phyloP scores from a whole-genome alignment of 2,113 vertebrate genomes.

The cat (Felis catus) region DNA sequence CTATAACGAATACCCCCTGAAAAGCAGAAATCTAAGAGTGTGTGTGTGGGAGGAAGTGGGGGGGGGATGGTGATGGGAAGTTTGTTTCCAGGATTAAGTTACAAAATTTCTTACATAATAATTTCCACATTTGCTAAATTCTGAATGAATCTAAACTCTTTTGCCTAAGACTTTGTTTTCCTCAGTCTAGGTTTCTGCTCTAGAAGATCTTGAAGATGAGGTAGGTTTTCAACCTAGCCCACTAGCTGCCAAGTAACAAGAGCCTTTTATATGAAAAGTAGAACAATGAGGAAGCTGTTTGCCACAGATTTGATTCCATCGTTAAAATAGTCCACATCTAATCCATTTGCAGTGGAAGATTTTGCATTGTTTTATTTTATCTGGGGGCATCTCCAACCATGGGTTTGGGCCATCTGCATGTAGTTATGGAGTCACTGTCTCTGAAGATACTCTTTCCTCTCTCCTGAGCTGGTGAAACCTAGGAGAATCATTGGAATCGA shows the following conservation, averaged over 20 bases:
- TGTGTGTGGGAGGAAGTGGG: accelerated
- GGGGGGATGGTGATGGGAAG: background rate
- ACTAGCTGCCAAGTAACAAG: background rate
- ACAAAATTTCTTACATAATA: background rate
- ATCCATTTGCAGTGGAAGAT: background rate
- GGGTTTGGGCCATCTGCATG: background rate
- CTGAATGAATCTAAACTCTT: background rate
- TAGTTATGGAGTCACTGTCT: background rate
- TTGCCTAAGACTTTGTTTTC: background rate
- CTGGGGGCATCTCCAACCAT: background rate
- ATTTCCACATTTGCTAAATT: constrained; percentile 37
- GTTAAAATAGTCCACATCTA: background rate
- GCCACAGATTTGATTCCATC: background rate
- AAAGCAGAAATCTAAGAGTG: background rate
- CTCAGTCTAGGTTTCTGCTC: background rate
- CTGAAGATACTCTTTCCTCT: background rate
- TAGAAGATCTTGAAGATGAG: background rate
- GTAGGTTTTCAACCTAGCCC: background rate
- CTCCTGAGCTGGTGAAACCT: background rate
- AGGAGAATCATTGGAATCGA: background rate
- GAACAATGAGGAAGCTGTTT: background rate
- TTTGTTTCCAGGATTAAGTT: background rate
- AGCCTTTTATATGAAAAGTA: constrained; percentile 29
- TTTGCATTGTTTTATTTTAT: background rate
- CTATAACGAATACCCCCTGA: background rate